Percentiles rank a stretch among this genome's conserved stretches.
These are phyloP conservation scores for Coryphaenoides rupestris DNA, from an alignment of 2,113 vertebrate species.

Conservation along the genomic window DNA sequence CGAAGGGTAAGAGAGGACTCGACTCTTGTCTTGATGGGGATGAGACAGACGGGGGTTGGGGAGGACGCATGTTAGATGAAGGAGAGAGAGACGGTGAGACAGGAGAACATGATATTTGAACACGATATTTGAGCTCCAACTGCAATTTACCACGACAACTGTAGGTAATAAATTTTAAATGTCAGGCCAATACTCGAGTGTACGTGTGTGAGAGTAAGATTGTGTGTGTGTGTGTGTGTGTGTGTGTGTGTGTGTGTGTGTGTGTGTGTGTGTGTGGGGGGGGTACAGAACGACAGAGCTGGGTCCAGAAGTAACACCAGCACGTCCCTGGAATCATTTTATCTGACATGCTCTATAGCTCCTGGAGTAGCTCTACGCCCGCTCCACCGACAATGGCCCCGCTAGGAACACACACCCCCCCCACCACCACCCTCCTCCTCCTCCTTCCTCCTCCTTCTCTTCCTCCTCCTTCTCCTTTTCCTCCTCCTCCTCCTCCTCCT, in stretches of 20 bases:
- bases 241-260: neutral
- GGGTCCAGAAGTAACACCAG: conserved; percentile 18
- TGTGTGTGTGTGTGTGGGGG: conserved; percentile 10
- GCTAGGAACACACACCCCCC: neutral
- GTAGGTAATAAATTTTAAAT: conserved; percentile 48
- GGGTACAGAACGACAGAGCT: conserved; percentile 9
- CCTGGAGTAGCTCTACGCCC: neutral
- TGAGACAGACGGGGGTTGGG: neutral
- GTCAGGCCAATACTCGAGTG: conserved; percentile 31
- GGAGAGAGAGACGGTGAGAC: neutral
- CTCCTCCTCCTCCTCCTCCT: conserved; percentile 1
- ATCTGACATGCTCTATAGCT: conserved; percentile 13
- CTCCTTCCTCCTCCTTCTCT: neutral
- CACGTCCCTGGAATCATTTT: conserved; percentile 1
- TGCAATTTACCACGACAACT: neutral
- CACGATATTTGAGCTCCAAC: neutral
- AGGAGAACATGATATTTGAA: neutral
- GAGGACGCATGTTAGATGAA: neutral
- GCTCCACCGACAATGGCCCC: neutral
- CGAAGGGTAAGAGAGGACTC: conserved; percentile 82
- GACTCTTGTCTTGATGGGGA: neutral
- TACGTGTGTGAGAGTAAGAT: neutral
- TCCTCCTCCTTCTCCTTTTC: conserved; percentile 8
- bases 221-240: neutral
- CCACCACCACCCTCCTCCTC: neutral